Percentiles rank a stretch among this genome's conserved stretches.
Conservation (phyloP, 2,113 vertebrate genomes). For the Motacilla tschutschensis region DNA sequence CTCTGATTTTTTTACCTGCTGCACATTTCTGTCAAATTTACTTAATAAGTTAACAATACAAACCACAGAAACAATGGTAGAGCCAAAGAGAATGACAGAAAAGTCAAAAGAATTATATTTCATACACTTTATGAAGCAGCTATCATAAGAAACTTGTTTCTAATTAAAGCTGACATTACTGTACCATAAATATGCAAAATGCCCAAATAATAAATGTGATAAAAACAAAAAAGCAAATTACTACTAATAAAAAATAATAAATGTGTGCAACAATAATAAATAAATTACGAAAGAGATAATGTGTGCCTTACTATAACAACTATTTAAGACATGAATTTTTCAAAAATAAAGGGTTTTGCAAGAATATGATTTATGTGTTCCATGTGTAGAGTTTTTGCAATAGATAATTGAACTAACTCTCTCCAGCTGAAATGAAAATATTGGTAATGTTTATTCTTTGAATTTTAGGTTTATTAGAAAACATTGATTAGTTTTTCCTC, state of each 20-base stretch:
- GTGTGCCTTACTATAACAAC: fast-evolving
- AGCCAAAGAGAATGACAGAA: not conserved
- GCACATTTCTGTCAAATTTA: not conserved
- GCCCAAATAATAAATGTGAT: not conserved
- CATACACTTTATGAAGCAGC: not conserved
- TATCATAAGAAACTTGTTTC: not conserved
- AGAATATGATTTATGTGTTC: not conserved
- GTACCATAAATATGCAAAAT: not conserved
- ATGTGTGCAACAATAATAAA: fast-evolving
- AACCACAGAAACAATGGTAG: not conserved
- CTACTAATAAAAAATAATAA: not conserved
- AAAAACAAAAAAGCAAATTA: not conserved
- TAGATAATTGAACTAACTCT: not conserved
- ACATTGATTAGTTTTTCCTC: not conserved
- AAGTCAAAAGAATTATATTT: not conserved
- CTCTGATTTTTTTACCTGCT: not conserved
- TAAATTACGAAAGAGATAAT: not conserved
- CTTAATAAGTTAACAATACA: not conserved
- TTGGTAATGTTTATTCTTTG: not conserved
- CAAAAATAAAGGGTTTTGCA: not conserved
- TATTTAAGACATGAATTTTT: not conserved
- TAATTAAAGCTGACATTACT: not conserved
- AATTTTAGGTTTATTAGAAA: not conserved
- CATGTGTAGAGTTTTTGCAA: not conserved
- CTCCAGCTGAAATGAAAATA: not conserved